These are phyloP conservation scores for Bombus cullumanus DNA, from an alignment of 1,140 invertebrate genomes.

Conservation along the genomic window DNA sequence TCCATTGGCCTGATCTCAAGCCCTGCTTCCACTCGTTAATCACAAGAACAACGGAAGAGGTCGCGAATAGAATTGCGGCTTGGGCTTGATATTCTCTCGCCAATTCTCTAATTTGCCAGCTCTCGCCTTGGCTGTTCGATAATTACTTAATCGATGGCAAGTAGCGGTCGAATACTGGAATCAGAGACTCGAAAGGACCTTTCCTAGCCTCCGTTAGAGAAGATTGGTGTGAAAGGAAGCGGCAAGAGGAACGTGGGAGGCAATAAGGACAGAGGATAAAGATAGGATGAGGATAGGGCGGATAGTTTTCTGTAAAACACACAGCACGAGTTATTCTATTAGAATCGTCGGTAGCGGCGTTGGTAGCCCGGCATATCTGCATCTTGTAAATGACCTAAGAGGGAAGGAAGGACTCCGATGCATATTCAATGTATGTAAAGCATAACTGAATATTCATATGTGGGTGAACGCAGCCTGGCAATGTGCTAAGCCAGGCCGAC, in stretches of 20 bases:
- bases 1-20: not conserved
- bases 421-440: constrained; percentile 82
- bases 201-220: not conserved
- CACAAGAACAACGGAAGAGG: constrained; percentile 43
- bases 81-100: constrained; percentile 40
- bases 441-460: constrained; percentile 80
- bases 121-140: constrained; percentile 60
- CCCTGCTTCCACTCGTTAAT: constrained; percentile 25
- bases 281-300: constrained; percentile 24
- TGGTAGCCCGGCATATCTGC: constrained; percentile 74
- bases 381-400: constrained; percentile 82
- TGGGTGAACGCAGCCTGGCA: constrained; percentile 77
- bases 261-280: not conserved
- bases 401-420: constrained; percentile 80
- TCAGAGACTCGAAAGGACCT: not conserved
- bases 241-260: not conserved
- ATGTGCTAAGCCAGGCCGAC: constrained; percentile 73
- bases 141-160: constrained; percentile 76
- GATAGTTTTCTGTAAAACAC: constrained; percentile 68
- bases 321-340: constrained; percentile 75
- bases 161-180: constrained; percentile 51
- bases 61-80: constrained; percentile 35
- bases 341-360: constrained; percentile 69
- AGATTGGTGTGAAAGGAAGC: constrained; percentile 5
- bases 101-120: constrained; percentile 64